A percentile compares a stretch with the other conserved stretches of the same genome.
Conservation (phyloP, 53 echinoderm and acorn worm genomes). For the Crossaster papposus region DNA sequence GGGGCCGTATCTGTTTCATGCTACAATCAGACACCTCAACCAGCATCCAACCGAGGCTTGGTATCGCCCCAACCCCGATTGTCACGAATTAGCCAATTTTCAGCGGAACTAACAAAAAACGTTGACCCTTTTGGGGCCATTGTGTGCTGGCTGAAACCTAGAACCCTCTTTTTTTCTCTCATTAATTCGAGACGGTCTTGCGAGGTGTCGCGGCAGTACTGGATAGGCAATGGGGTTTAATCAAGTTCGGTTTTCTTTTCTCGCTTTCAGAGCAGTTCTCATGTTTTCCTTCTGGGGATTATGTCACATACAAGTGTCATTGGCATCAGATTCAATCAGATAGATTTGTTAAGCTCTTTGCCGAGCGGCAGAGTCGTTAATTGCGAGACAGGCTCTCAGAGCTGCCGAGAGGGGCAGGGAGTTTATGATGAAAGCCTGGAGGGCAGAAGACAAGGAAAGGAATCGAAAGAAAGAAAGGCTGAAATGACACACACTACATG, state of each 20-base stretch:
- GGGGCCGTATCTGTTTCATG: slow-evolving; percentile 40
- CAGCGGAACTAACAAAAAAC: slow-evolving; percentile 57
- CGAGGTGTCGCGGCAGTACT: not conserved
- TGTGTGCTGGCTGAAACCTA: slow-evolving; percentile 23
- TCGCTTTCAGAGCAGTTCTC: not conserved
- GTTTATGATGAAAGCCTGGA: not conserved
- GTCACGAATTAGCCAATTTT: slow-evolving; percentile 53
- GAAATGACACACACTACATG: not conserved
- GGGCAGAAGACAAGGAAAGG: not conserved
- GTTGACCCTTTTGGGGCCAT: slow-evolving; percentile 40
- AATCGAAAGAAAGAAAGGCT: not conserved
- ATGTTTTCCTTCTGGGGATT: slow-evolving; percentile 29
- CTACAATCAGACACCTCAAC: slow-evolving; percentile 44
- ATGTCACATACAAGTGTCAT: slow-evolving; percentile 45
- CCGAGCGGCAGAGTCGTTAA: slow-evolving; percentile 34
- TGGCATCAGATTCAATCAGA: slow-evolving; percentile 19
- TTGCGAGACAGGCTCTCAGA: not conserved
- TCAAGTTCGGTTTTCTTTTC: not conserved
- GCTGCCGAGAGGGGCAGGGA: not conserved
- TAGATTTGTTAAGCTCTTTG: slow-evolving; percentile 36
- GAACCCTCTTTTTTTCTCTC: slow-evolving; percentile 17
- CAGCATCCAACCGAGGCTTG: slow-evolving; percentile 16
- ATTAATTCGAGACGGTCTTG: slow-evolving; percentile 27
- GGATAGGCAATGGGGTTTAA: slow-evolving; percentile 41
- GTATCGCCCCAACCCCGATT: slow-evolving; percentile 13